Conservation (phyloP, 1,140 invertebrate genomes). For the Polypedilum vanderplanki region DNA sequence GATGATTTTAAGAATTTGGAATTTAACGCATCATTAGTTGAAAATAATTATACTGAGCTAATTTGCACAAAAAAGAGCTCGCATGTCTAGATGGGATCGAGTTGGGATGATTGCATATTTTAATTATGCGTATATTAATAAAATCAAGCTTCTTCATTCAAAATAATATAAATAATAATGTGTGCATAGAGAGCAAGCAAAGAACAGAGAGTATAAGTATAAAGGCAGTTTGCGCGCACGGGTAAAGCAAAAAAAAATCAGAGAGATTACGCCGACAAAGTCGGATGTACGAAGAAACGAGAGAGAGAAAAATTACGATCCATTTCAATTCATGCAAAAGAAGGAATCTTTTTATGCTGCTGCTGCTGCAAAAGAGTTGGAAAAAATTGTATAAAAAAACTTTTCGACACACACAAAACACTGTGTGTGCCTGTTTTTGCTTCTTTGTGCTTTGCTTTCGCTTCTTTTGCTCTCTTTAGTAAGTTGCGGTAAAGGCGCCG, state of each 20-base stretch:
- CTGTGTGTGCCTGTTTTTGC: background rate
- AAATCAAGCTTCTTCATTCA: slow-evolving; percentile 28
- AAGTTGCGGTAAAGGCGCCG: background rate
- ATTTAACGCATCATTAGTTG: slow-evolving; percentile 13
- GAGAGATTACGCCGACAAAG: slow-evolving; percentile 16
- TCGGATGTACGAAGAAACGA: background rate
- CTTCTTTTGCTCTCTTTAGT: background rate
- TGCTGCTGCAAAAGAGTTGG: background rate
- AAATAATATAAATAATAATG: background rate
- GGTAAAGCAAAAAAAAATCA: background rate
- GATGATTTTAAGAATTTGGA: background rate
- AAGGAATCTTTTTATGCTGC: slow-evolving; percentile 4
- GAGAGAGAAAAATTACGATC: slow-evolving; percentile 1
- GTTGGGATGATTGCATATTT: slow-evolving; percentile 16
- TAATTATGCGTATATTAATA: slow-evolving; percentile 26
- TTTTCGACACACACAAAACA: background rate
- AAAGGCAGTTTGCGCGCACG: slow-evolving; percentile 1
- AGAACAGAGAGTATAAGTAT: background rate
- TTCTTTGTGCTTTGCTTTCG: background rate
- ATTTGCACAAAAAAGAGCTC: background rate
- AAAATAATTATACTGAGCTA: slow-evolving; percentile 1
- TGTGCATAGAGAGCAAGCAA: background rate
- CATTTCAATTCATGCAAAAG: slow-evolving; percentile 27
- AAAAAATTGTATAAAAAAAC: background rate
- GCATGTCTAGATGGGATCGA: background rate